Conservation (phyloP, 2,888 invertebrate genomes). For the Machimus rusticus region DNA sequence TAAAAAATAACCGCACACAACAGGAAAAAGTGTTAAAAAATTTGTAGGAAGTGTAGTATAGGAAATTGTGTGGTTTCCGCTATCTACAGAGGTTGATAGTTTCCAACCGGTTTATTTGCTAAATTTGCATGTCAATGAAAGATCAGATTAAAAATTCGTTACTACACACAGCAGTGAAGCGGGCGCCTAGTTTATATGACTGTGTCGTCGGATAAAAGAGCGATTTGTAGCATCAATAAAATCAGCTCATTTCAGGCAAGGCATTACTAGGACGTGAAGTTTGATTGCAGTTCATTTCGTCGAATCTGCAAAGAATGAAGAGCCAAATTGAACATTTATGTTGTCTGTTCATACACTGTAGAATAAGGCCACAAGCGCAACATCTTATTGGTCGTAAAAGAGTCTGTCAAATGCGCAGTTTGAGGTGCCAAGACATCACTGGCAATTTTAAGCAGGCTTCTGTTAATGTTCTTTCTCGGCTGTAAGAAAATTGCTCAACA, state of each 20-base stretch:
- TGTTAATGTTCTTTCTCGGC: not conserved
- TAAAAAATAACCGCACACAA: too few relatives aligned
- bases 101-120: not conserved
- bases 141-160: not conserved
- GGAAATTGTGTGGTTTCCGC: not conserved
- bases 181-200: not conserved
- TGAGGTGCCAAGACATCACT: not conserved
- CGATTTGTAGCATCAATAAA: not conserved
- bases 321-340: not conserved
- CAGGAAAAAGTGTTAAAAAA: too few relatives aligned
- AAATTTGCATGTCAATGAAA: not conserved
- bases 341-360: not conserved
- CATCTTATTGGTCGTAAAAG: not conserved
- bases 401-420: not conserved
- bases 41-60: too few relatives aligned
- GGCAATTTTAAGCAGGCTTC: not conserved
- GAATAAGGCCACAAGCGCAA: not conserved
- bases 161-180: not conserved
- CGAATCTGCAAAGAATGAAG: not conserved
- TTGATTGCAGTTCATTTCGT: not conserved
- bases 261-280: not conserved
- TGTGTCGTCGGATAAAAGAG: not conserved
- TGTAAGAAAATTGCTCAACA: not conserved
- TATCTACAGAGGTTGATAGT: not conserved
- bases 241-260: not conserved